These are phyloP conservation scores for Tyrannus savana DNA, from an alignment of 2,113 vertebrate species.

Conservation along the genomic window DNA sequence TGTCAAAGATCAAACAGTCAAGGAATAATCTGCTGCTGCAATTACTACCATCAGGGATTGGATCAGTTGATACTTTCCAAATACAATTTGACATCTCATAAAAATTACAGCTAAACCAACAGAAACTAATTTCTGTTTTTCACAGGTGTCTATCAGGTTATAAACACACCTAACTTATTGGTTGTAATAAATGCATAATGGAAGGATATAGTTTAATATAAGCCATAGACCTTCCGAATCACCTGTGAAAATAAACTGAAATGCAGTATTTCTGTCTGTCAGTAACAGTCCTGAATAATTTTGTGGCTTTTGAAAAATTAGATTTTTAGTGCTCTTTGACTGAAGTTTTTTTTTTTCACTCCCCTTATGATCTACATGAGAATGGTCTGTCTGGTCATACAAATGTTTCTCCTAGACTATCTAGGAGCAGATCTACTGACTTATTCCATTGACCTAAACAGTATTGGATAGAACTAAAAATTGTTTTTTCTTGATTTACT, in stretches of 20 bases:
- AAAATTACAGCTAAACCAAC: constrained; percentile 60
- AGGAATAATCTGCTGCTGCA: neutral
- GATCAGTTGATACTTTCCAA: constrained; percentile 31
- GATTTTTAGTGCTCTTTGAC: constrained; percentile 28
- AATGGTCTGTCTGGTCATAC: neutral
- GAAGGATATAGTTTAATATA: constrained; percentile 32
- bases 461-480: neutral
- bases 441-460: neutral
- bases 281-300: constrained; percentile 46
- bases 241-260: constrained; percentile 58
- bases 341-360: neutral
- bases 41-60: neutral
- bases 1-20: constrained; percentile 54
- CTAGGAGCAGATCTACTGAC: neutral
- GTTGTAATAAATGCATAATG: constrained; percentile 32
- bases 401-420: neutral
- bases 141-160: constrained; percentile 57
- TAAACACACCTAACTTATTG: constrained; percentile 50
- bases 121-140: constrained; percentile 56
- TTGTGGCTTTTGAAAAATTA: constrained; percentile 48
- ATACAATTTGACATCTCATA: constrained; percentile 38
- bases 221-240: constrained; percentile 19
- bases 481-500: neutral
- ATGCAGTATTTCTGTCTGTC: constrained; percentile 49
- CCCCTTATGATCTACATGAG: neutral